Evolutionary conservation across 2,888 invertebrate species (phyloP), one percentile per base, ranked within the genome.

Genomic region (Allygus modestus): DNA sequence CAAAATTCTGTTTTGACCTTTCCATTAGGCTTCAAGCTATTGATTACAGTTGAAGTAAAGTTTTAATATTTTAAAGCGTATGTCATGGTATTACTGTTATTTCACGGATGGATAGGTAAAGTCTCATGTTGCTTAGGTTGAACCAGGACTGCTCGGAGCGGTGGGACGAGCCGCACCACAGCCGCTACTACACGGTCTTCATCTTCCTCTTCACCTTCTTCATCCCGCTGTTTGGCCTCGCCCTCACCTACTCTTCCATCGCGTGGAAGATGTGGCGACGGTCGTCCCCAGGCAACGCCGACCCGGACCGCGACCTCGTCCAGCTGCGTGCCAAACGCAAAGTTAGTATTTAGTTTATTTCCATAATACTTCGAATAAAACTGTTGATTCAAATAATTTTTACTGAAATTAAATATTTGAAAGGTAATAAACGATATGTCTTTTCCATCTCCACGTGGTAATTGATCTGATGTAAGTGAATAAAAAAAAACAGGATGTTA

Each of bases 201-300:
- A 87, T 90, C 20, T 90, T 90, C 82, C 84, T 88, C 0, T 84
- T 89, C 81, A 90, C 90, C 20, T 90, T 90, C 86, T 87, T 90
- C 15, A 87, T 91, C 5, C 91, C 91, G 0, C 88, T 92, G 83
- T 61, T 89, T 17, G 89, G 90, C 15, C 88, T 92, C 51, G 90
- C 89, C 0, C 89, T 90, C 84, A 90, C 91, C 15, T 92, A 92
- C 87, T 88, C 90, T 58, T 89, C 90, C 82, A 90, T 92, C 12
- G 91, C 90, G 23, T 88, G 89, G 86, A 88, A 90, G 82, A 88
- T 92, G 86, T 92, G 91, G 90, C 87, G 89, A 69, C 88, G 91
- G 46, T 89, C 89, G 5, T 88, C 90, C 0, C 92, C 92, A 0
- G 91, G 91, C 17, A 91, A 91, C 85, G 91, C 91, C 0, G 90